phyloP scores from a whole-genome alignment of 53 echinoderm and acorn worm species.

The Stichopus horrens region DNA sequence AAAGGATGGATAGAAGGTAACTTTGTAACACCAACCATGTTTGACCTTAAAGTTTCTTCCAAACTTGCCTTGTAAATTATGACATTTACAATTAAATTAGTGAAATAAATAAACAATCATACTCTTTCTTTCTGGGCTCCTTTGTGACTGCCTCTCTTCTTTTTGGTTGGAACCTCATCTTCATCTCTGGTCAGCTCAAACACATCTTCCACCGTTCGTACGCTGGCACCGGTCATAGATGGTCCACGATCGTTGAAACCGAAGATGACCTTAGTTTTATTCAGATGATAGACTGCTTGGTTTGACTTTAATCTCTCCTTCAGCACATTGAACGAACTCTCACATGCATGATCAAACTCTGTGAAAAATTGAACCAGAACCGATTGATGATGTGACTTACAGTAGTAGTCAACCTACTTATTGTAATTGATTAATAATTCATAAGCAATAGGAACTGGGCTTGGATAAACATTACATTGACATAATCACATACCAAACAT shows the following conservation, averaged over 20 bases:
- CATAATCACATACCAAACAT: too few species aligned
- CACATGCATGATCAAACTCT: slow-evolving; percentile 33
- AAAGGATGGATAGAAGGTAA: too few species aligned
- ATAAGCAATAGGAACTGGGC: too few species aligned
- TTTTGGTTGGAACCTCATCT: neutral
- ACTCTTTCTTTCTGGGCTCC: slow-evolving; percentile 54
- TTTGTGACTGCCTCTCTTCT: slow-evolving; percentile 55
- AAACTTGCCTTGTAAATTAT: too few species aligned
- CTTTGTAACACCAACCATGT: too few species aligned
- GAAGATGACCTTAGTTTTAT: neutral
- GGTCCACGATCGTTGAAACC: slow-evolving; percentile 37
- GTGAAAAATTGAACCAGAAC: too few species aligned
- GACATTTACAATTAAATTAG: neutral
- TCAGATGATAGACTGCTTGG: neutral
- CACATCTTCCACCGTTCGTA: slow-evolving; percentile 10
- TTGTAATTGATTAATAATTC: too few species aligned
- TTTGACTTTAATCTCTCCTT: slow-evolving; percentile 22
- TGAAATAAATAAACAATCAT: neutral
- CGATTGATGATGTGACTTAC: too few species aligned
- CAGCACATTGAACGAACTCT: slow-evolving; percentile 5
- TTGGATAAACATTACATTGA: too few species aligned
- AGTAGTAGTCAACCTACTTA: too few species aligned
- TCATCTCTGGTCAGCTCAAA: neutral
- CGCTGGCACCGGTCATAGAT: slow-evolving; percentile 8
- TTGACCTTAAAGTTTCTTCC: too few species aligned